These are phyloP conservation scores for Cinara cedri DNA, from an alignment of 2,888 invertebrate genomes.

Conservation along the genomic window DNA sequence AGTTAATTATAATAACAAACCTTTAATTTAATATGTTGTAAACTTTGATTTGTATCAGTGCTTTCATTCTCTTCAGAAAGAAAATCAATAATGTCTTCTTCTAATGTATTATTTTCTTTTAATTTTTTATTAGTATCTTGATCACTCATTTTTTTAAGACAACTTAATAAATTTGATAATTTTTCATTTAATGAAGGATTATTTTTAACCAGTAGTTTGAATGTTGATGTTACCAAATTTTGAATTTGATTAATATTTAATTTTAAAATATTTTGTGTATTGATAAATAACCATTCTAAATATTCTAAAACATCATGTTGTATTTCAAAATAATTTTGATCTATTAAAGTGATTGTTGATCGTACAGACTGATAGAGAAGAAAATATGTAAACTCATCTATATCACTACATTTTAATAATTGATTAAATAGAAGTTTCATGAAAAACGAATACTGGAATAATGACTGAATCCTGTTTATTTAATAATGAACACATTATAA, in stretches of 20 bases:
- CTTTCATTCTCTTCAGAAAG: conserved; percentile 37
- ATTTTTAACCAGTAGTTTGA: not conserved
- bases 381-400: conserved; percentile 30
- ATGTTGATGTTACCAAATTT: not conserved
- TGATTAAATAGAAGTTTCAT: conserved; percentile 37
- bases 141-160: conserved; percentile 10
- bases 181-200: conserved; percentile 1
- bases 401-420: conserved; percentile 3
- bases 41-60: conserved; percentile 61
- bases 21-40: conserved; percentile 62
- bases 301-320: conserved; percentile 30
- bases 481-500: conserved; percentile 6
- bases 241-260: conserved; percentile 23
- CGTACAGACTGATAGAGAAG: conserved; percentile 36
- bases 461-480: conserved; percentile 31
- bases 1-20: conserved; percentile 45
- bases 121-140: not conserved
- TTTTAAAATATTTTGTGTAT: not conserved
- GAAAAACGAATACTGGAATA: conserved; percentile 43
- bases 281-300: conserved; percentile 42
- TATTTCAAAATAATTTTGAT: conserved; percentile 11
- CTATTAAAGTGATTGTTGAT: conserved; percentile 32
- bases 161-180: conserved; percentile 16
- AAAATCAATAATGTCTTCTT: conserved; percentile 18
- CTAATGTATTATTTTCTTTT: not conserved